These are phyloP conservation scores for Amblyraja radiata DNA, from an alignment of 2,797 vertebrate species.

Conservation along the genomic window DNA sequence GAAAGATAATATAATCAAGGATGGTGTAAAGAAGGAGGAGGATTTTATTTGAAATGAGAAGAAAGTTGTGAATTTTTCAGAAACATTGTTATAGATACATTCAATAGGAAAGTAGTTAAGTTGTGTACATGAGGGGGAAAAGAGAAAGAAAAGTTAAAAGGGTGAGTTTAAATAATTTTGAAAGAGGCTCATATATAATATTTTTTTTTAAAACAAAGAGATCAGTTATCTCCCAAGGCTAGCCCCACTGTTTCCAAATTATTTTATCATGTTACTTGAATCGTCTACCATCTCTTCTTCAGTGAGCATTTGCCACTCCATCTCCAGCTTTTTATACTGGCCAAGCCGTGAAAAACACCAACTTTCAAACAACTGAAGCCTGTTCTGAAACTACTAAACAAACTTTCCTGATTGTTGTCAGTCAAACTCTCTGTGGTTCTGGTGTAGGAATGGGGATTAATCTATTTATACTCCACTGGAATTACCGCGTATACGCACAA, in stretches of 20 bases:
- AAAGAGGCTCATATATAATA: not conserved
- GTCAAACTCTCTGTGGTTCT: not conserved
- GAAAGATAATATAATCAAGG: not conserved
- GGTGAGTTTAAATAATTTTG: not conserved
- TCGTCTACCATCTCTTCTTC: not conserved
- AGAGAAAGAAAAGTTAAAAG: not conserved
- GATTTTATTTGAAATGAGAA: not conserved
- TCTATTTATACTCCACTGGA: not conserved
- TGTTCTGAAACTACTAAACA: not conserved
- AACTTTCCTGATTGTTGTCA: not conserved
- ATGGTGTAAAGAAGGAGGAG: not conserved
- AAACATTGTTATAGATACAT: not conserved
- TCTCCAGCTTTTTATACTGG: not conserved
- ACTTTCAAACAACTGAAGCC: not conserved
- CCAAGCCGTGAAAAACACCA: not conserved
- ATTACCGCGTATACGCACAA: not conserved
- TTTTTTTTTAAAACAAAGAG: not conserved
- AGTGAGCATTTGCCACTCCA: not conserved
- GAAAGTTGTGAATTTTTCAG: not conserved
- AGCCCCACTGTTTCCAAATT: not conserved
- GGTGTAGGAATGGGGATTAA: not conserved
- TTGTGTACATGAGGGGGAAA: not conserved
- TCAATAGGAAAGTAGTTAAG: not conserved
- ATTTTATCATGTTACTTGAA: not conserved
- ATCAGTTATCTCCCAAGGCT: not conserved